A percentile compares a stretch with the other conserved stretches of the same genome.
Conservation (phyloP, 2,113 vertebrate species). For the Sardina pilchardus region DNA sequence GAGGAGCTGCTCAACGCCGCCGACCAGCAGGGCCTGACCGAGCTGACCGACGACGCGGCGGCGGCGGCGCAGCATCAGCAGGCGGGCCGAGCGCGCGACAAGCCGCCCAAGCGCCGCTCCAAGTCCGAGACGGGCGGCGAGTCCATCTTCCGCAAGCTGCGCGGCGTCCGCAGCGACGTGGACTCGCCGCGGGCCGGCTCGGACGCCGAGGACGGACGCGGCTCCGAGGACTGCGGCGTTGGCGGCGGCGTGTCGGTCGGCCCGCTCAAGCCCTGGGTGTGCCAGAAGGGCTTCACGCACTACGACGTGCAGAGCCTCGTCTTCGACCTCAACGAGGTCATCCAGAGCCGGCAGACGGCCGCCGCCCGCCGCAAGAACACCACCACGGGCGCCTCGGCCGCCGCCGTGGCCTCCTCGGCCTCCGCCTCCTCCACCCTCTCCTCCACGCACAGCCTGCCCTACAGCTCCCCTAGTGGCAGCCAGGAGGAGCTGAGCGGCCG, state of each 20-base stretch:
- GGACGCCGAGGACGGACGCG: constrained; percentile 83
- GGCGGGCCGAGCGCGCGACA: constrained; percentile 83
- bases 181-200: constrained; percentile 79
- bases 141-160: constrained; percentile 93
- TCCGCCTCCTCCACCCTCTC: constrained; percentile 81
- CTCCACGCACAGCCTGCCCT: constrained; percentile 75
- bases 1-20: constrained; percentile 83
- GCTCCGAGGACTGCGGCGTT: constrained; percentile 75
- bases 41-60: constrained; percentile 79
- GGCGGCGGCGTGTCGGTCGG: constrained; percentile 45
- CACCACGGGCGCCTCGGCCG: constrained; percentile 91
- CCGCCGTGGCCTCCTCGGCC: constrained; percentile 81
- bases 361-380: constrained; percentile 88
- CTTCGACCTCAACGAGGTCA: constrained; percentile 89
- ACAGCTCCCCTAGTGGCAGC: constrained; percentile 91
- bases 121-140: constrained; percentile 94
- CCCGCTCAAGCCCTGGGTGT: constrained; percentile 81
- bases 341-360: constrained; percentile 83
- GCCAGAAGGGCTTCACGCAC: constrained; percentile 90
- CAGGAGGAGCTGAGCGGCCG: constrained; percentile 90
- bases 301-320: constrained; percentile 92
- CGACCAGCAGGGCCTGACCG: constrained; percentile 59
- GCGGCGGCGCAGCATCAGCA: constrained; percentile 64
- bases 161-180: constrained; percentile 84
- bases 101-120: constrained; percentile 88